Evolutionary conservation across 2,797 vertebrate genomes (phyloP).

Genomic region (Onychomys torridus): DNA sequence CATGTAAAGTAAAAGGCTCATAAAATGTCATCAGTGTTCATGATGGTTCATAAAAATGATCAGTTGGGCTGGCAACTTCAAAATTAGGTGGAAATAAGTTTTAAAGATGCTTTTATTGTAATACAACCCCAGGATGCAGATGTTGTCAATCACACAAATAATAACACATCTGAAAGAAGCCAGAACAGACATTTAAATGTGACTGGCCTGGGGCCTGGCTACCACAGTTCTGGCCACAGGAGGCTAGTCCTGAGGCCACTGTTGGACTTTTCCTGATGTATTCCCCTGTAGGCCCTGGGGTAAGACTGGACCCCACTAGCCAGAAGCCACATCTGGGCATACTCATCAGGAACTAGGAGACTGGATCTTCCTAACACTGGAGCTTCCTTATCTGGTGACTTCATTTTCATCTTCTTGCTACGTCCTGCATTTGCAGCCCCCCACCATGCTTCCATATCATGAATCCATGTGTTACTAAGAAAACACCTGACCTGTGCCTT

Average conservation of each 20-base stretch:
- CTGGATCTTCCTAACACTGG: neutral
- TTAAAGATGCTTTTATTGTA: conserved; percentile 81
- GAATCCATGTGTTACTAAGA: neutral
- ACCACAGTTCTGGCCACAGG: neutral
- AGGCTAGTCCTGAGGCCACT: neutral
- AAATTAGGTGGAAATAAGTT: conserved; percentile 80
- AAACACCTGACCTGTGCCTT: neutral
- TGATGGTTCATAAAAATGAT: conserved; percentile 82
- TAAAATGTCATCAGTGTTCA: conserved; percentile 80
- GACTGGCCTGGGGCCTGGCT: neutral
- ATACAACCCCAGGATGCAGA: conserved; percentile 70
- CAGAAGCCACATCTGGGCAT: neutral
- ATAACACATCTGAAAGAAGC: conserved; percentile 19
- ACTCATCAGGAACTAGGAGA: neutral
- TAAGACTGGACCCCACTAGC: neutral
- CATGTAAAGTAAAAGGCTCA: conserved; percentile 78
- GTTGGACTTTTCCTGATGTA: neutral
- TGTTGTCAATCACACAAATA: conserved; percentile 68
- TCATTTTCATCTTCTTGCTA: neutral
- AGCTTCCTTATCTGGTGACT: neutral
- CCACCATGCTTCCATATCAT: neutral
- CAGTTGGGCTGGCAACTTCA: conserved; percentile 80
- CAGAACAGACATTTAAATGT: neutral
- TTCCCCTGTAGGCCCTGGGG: neutral
- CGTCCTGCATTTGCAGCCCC: neutral